A percentile compares a stretch with the other conserved stretches of the same genome.
Evolutionary conservation across 1,140 invertebrate genomes (phyloP).

Genomic region (Cyclargus thomasi): DNA sequence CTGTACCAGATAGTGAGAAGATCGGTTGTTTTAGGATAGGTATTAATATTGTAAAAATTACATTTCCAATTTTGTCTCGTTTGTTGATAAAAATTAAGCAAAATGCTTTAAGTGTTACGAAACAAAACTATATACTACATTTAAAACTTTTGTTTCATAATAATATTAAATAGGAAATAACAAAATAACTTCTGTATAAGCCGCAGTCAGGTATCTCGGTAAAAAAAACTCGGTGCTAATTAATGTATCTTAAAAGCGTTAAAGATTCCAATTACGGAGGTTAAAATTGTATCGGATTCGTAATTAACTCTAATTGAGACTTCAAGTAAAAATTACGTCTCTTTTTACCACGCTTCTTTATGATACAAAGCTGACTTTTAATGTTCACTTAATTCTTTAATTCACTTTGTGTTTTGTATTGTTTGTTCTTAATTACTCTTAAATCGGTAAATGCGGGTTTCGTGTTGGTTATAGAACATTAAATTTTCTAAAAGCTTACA

Average conservation of each 20-base stretch:
- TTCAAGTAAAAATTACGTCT: constrained; percentile 4
- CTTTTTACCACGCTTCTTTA: background rate
- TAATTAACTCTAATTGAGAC: constrained; percentile 13
- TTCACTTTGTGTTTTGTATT: background rate
- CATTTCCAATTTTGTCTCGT: too few relatives aligned
- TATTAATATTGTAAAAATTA: too few relatives aligned
- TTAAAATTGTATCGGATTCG: constrained; percentile 9
- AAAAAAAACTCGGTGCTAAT: constrained; percentile 5
- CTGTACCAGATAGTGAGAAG: too few relatives aligned
- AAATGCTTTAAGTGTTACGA: too few relatives aligned
- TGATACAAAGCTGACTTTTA: background rate
- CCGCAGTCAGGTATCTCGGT: background rate
- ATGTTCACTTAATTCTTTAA: constrained; percentile 1
- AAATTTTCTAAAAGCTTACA: too few relatives aligned
- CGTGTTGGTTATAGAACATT: too few relatives aligned
- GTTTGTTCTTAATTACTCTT: too few relatives aligned
- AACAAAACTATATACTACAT: too few relatives aligned
- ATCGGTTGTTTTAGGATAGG: too few relatives aligned
- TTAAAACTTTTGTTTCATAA: too few relatives aligned
- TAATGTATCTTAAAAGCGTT: constrained; percentile 10
- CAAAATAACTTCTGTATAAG: background rate
- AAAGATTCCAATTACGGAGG: constrained; percentile 11
- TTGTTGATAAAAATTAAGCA: too few relatives aligned
- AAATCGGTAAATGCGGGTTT: too few relatives aligned
- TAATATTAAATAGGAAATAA: background rate